phyloP scores from a whole-genome alignment of 2,888 invertebrate genomes.

The Podabrus alpinus region DNA sequence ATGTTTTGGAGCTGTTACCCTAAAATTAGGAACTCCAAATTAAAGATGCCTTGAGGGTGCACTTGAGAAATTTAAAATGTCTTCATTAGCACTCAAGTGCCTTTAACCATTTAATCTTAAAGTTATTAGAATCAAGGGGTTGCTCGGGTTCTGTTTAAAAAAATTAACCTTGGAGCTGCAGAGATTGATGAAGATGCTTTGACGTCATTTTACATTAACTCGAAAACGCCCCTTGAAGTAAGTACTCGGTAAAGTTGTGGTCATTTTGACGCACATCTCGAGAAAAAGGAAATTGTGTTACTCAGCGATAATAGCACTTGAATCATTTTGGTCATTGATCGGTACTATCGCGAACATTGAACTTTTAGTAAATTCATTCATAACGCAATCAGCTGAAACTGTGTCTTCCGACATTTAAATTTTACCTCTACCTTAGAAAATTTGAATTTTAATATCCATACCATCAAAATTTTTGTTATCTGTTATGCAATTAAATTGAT shows the following conservation, averaged over 20 bases:
- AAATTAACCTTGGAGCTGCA: background rate
- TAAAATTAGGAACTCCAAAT: background rate
- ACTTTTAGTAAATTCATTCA: conserved; percentile 15
- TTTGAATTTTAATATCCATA: background rate
- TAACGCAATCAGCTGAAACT: conserved; percentile 12
- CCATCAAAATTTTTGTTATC: background rate
- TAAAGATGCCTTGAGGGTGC: too few relatives aligned
- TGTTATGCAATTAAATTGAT: background rate
- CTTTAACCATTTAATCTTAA: background rate
- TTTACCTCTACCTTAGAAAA: background rate
- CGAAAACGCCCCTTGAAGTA: background rate
- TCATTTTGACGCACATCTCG: background rate
- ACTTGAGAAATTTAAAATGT: background rate
- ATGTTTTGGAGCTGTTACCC: background rate
- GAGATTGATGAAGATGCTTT: background rate
- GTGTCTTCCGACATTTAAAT: background rate
- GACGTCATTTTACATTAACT: background rate
- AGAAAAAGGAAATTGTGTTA: background rate
- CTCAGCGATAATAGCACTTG: background rate
- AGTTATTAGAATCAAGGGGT: background rate
- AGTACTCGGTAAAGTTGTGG: background rate
- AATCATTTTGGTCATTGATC: conserved; percentile 16
- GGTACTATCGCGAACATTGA: conserved; percentile 7
- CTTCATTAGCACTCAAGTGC: background rate
- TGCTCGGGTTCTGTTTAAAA: background rate